Evolutionary conservation across 2,113 vertebrate species (phyloP), one percentile per base, ranked within the genome.

Genomic region (Scatophagus argus): DNA sequence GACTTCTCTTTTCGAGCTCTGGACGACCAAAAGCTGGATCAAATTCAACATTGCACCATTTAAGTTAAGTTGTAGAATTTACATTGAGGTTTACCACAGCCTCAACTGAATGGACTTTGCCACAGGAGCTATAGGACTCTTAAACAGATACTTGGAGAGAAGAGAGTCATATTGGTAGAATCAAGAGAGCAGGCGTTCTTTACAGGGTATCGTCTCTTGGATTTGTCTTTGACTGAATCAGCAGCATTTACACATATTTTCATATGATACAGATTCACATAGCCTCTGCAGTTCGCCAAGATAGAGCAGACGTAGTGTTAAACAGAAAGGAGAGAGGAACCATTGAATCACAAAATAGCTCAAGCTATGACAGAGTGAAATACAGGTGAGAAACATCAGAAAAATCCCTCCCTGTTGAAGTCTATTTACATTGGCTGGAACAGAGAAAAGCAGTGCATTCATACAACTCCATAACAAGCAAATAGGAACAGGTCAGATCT

Each of bases 211-310:
- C 60, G n/a, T 73, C 74, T 84, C 68, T 52, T 68, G 74, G 87
- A 91, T 89, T 91, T 87, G 87, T 91, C 88, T 79, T 86, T 74
- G 74, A 85, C 71, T 79, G 69, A 90, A 88, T 88, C 87, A 91
- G 91, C 92, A 92, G 90, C 90, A 94, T 91, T 90, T 93, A 93
- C 87, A 89, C 82, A 90, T 85, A 88, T 89, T 84, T 91, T 79
- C 87, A 89, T 91, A 89, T 87, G 81, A 89, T 88, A 92, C 85
- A 91, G 79, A 82, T 88, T 91, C 89, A 90, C 83, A 82, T 43
- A 71, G 87, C 80, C 76, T 90, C 91, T 87, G 88, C 84, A 17
- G 41, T 76, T 75, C 79, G 74, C 46, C 16, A 27, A 74, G 63
- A 78, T 61, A 84, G 36, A 89, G 88, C 83, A 91, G 88, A 83